phyloP scores from a whole-genome alignment of 1,140 invertebrate species.

The Uloborus diversus region DNA sequence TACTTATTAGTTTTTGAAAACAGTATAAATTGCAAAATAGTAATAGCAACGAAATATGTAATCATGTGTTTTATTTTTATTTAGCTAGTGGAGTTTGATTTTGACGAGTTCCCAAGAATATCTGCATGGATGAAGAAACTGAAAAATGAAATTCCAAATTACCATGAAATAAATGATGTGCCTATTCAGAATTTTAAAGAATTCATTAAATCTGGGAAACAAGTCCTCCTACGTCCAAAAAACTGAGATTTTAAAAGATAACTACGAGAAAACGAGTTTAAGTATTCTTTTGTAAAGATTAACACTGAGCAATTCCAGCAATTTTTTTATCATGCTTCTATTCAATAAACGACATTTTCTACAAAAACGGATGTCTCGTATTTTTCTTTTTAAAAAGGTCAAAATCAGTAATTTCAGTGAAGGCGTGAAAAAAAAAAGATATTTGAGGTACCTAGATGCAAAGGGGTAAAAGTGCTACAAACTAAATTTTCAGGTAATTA shows the following conservation, averaged over 20 bases:
- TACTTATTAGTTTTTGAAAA: neutral
- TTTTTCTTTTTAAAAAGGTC: neutral
- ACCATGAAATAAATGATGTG: slow-evolving; percentile 34
- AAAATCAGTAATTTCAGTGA: too few species aligned
- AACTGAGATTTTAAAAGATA: too few species aligned
- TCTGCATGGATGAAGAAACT: slow-evolving; percentile 37
- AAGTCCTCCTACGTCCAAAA: neutral
- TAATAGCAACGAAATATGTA: too few species aligned
- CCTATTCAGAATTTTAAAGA: slow-evolving; percentile 21
- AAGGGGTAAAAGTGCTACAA: too few species aligned
- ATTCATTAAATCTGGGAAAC: slow-evolving; percentile 34
- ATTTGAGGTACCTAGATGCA: too few species aligned
- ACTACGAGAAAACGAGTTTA: too few species aligned
- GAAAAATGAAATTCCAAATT: slow-evolving; percentile 31
- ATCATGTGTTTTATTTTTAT: neutral
- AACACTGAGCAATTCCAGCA: neutral
- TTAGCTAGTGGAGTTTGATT: slow-evolving; percentile 9
- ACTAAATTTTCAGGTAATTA: too few species aligned
- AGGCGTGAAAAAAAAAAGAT: too few species aligned
- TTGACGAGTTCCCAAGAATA: slow-evolving; percentile 23
- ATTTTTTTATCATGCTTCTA: neutral
- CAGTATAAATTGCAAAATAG: neutral
- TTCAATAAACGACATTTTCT: neutral
- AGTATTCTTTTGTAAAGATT: too few species aligned
- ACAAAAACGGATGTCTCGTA: slow-evolving; percentile 41